These are phyloP conservation scores for Tetramorium simillimum DNA, from an alignment of 1,140 invertebrate species.

Conservation along the genomic window DNA sequence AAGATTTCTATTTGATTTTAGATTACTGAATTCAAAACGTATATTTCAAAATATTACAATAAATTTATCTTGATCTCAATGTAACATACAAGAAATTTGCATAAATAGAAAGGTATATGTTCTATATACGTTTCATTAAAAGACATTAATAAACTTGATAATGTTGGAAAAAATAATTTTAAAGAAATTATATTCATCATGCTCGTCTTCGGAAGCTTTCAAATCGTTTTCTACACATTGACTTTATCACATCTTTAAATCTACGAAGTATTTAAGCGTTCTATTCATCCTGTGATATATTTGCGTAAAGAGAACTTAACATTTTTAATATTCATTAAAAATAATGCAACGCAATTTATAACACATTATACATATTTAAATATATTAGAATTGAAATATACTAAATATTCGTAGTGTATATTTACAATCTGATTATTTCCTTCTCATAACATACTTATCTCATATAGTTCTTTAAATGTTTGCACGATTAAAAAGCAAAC, in stretches of 20 bases:
- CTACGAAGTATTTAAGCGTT: not conserved
- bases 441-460: not conserved
- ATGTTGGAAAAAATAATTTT: not conserved
- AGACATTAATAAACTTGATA: not conserved
- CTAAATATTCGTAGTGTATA: not conserved
- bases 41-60: not conserved
- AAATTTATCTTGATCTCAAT: not conserved
- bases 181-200: not conserved
- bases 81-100: too few species aligned
- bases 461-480: not conserved
- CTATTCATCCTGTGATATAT: not conserved
- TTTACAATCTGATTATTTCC: not conserved
- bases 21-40: not conserved
- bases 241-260: not conserved
- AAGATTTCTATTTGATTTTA: not conserved
- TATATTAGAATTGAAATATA: not conserved
- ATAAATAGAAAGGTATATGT: not conserved
- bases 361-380: not conserved
- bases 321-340: conserved; percentile 7
- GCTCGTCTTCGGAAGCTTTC: not conserved
- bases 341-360: not conserved
- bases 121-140: not conserved
- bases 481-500: not conserved
- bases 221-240: not conserved
- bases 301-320: not conserved